Evolutionary conservation across 2,888 invertebrate species (phyloP).

Genomic region (Neoscelio sp.): DNA sequence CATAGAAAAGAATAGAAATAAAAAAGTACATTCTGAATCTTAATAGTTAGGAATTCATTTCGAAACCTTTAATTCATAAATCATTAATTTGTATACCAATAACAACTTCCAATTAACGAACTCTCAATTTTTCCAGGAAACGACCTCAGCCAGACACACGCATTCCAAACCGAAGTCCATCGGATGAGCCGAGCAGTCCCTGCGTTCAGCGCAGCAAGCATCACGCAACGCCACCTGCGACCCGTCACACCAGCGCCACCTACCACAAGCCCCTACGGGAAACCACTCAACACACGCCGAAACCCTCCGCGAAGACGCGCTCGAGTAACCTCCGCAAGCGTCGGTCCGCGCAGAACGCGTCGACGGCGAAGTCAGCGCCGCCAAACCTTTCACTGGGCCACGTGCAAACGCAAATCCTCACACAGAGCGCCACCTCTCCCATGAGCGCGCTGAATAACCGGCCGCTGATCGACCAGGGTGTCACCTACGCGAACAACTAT

Average conservation of each 20-base stretch:
- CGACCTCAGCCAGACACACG: slow-evolving; percentile 79
- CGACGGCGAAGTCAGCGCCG: slow-evolving; percentile 22
- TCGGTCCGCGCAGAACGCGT: slow-evolving; percentile 36
- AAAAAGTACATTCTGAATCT: no score
- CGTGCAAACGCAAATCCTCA: slow-evolving; percentile 59
- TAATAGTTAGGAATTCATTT: no score
- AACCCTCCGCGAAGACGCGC: slow-evolving; percentile 75
- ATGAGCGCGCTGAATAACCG: slow-evolving; percentile 62
- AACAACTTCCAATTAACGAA: no score
- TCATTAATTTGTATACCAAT: no score
- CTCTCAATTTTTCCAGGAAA: slow-evolving; percentile 79
- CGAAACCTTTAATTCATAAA: no score
- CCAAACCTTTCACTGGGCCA: slow-evolving; percentile 41
- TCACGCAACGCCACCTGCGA: slow-evolving; percentile 54
- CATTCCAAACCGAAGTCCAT: slow-evolving; percentile 74
- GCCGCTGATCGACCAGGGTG: slow-evolving; percentile 64
- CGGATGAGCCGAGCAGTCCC: slow-evolving; percentile 74
- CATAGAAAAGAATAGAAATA: no score
- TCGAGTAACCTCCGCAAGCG: slow-evolving; percentile 73
- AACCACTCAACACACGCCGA: slow-evolving; percentile 73
- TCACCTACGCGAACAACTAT: slow-evolving; percentile 71
- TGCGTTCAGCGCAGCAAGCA: slow-evolving; percentile 71
- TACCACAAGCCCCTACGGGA: slow-evolving; percentile 80
- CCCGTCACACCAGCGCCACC: slow-evolving; percentile 51
- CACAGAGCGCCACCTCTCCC: slow-evolving; percentile 57